These are phyloP conservation scores for Lithophane ornitopus DNA, from an alignment of 2,888 invertebrate species.

Conservation along the genomic window DNA sequence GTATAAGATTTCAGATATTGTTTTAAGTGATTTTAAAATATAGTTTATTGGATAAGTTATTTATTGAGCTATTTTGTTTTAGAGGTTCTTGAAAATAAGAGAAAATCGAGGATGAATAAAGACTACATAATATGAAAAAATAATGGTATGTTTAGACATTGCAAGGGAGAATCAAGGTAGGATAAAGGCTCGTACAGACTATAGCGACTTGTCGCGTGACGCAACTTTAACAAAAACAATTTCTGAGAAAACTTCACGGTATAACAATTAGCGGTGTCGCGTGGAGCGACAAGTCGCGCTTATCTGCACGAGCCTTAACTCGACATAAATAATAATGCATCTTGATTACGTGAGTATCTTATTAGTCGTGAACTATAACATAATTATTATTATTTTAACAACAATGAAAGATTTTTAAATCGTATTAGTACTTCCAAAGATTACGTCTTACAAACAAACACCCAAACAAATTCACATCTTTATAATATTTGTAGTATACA, in stretches of 20 bases:
- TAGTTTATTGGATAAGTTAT: conserved; percentile 21
- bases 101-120: too few relatives aligned
- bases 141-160: not conserved
- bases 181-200: not conserved
- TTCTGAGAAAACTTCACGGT: too few relatives aligned
- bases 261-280: too few relatives aligned
- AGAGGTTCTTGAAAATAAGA: not conserved
- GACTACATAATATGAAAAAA: not conserved
- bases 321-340: not conserved
- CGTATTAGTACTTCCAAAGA: not conserved
- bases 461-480: not conserved
- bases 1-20: conserved; percentile 30
- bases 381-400: too few relatives aligned
- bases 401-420: not conserved
- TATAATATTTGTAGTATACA: not conserved
- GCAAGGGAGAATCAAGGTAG: not conserved
- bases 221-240: too few relatives aligned
- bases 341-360: not conserved
- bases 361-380: not conserved
- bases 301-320: too few relatives aligned
- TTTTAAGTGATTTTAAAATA: conserved; percentile 43
- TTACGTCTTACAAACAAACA: not conserved
- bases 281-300: too few relatives aligned
- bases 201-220: too few relatives aligned
- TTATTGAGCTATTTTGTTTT: not conserved